Conservation (phyloP, 23 tunicate genomes). For the Botrylloides violaceus region DNA sequence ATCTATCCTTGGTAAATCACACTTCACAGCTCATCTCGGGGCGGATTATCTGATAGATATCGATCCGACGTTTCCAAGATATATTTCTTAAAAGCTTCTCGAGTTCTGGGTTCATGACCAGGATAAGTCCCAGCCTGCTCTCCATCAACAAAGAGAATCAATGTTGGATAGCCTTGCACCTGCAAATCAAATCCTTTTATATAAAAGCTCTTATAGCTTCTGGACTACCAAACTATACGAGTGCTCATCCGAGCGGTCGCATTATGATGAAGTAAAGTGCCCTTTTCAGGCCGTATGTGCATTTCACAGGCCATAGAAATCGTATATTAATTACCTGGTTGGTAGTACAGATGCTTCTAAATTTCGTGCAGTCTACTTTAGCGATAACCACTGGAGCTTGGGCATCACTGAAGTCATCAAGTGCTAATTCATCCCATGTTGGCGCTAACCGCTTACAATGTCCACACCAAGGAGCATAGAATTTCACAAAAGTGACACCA, state of each 20-base stretch:
- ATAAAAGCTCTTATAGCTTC: too few species aligned
- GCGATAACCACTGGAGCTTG: constrained; percentile 33
- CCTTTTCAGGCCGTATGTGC: too few species aligned
- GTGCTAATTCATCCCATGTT: constrained; percentile 72
- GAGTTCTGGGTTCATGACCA: constrained; percentile 32
- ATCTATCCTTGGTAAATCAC: too few species aligned
- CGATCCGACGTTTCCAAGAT: constrained; percentile 6
- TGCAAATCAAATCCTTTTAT: too few species aligned
- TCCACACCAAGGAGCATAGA: constrained; percentile 96
- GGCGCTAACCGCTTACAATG: constrained; percentile 77
- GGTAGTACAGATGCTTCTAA: constrained; percentile 29
- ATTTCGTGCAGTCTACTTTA: constrained; percentile 73
- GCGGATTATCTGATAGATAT: neutral
- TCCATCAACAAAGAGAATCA: constrained; percentile 69
- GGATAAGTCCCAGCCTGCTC: constrained; percentile 34
- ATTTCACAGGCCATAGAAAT: too few species aligned
- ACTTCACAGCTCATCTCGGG: constrained; percentile 63
- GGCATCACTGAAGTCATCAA: constrained; percentile 24
- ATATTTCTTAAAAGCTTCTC: constrained; percentile 44
- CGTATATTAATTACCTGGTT: constrained; percentile 38
- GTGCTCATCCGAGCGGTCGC: too few species aligned
- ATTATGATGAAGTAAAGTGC: too few species aligned
- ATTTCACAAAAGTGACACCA: constrained; percentile 67
- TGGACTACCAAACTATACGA: too few species aligned
- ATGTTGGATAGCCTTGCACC: constrained; percentile 82